Base-by-base conservation (phyloP, 2,113 vertebrate genomes). In the Lepus timidus region DNA sequence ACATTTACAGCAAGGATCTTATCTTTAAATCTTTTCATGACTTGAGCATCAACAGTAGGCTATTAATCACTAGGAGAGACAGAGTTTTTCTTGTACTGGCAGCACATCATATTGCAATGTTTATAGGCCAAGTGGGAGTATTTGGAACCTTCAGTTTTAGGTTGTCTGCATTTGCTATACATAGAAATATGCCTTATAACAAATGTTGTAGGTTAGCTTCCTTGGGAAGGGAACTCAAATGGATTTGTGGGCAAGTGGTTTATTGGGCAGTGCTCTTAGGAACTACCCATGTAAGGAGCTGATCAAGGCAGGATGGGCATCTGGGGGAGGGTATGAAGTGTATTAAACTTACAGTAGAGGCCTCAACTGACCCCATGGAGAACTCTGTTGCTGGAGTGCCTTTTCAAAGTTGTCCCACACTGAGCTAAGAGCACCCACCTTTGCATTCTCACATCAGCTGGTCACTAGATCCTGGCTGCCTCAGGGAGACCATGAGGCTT, bases 1-100 rank as follows among this genome's bases (percentile, higher is more conserved):
- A 52, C 27, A 81, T 92, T 88, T 33, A 93, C 62, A 85, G 22
- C 27, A 76, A 93, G 6, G n/a, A 62, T 85, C 44, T 49, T 81
- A 10, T 76, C 7, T n/a, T 79, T 5, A 27, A 61, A 17, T 85
- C 23, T 90, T 85, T 74, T 76, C 33, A 70, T 80, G 74, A 31
- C 33, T 58, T 62, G 31, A 85, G 14, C 61, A 39, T 33, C 78
- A 80, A 52, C 36, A 64, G 51, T 22, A 91, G 61, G 65, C 9
- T 81, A 85, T 81, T 73, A 76, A 80, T 73, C 62, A 85, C 23
- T 75, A 74, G 65, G 12, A 80, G 20, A n/a, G 67, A 74, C 12
- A 81, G 68, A 39, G 25, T 5, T 8, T 88, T 79, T 93, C 36
- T 68, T 55, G 10, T 73, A 78, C 55, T 83, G 39, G 14, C 1